Conservation (phyloP, 2,888 invertebrate species). For the Xestia xanthographa region DNA sequence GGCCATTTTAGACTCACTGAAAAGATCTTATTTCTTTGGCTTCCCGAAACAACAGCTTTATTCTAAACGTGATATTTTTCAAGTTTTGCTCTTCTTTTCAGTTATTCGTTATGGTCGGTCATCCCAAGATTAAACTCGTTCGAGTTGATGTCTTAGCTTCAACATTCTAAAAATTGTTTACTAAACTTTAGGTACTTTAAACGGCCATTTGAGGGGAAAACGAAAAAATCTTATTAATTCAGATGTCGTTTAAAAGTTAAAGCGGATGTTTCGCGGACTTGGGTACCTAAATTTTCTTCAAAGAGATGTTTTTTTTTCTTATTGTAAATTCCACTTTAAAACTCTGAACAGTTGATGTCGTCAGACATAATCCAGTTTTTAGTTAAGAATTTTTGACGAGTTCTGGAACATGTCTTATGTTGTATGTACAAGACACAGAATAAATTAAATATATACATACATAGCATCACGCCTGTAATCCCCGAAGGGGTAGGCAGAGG, state of each 20-base stretch:
- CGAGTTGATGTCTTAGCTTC: not conserved
- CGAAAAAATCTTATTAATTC: not conserved
- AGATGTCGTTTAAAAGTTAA: constrained; percentile 10
- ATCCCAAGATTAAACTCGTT: constrained; percentile 1
- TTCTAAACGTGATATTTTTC: not conserved
- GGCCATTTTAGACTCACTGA: no score
- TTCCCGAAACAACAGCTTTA: not conserved
- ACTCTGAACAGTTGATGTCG: not conserved
- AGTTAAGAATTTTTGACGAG: not conserved
- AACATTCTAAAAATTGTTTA: not conserved
- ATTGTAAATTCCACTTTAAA: not conserved
- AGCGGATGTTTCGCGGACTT: not conserved
- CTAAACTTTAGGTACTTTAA: not conserved
- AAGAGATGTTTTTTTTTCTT: not conserved
- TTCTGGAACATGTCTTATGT: not conserved
- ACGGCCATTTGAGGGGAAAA: not conserved
- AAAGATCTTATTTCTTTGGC: not conserved
- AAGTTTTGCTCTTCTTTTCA: not conserved
- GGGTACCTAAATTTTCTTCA: not conserved
- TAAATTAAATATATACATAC: no score
- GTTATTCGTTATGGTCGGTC: not conserved
- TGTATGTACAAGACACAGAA: not conserved
- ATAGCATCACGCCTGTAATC: no score
- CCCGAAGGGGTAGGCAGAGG: no score
- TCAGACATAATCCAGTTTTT: not conserved